Percentiles rank a stretch among this genome's conserved stretches.
These are phyloP conservation scores for Salmo trutta DNA, from an alignment of 2,797 vertebrate genomes.

Conservation along the genomic window DNA sequence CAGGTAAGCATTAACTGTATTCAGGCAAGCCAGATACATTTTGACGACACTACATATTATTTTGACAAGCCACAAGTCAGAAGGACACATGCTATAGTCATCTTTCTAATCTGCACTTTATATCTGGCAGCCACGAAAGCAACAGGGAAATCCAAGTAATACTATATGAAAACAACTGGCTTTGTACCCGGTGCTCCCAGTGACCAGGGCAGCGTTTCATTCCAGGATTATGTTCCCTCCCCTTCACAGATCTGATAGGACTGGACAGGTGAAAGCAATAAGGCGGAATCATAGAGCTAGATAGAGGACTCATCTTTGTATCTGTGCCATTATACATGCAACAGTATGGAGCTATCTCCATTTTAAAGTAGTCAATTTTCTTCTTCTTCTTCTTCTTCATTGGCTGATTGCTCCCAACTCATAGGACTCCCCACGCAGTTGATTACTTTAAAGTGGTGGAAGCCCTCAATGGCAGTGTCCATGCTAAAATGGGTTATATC, in stretches of 20 bases:
- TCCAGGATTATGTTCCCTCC: neutral
- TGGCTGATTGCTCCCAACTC: no score
- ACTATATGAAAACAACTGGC: constrained; percentile 67
- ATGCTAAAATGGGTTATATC: no score
- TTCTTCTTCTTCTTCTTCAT: no score
- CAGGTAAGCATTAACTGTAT: constrained; percentile 34
- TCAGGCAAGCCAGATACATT: constrained; percentile 43
- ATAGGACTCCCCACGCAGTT: no score
- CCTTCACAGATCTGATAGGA: neutral
- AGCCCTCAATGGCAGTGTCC: no score
- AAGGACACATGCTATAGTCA: constrained; percentile 80
- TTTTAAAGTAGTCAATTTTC: no score
- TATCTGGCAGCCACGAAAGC: constrained; percentile 69
- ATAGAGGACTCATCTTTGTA: no score
- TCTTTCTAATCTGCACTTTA: constrained; percentile 77
- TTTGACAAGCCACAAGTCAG: constrained; percentile 72
- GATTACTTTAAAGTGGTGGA: no score
- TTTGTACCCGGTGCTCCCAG: constrained; percentile 48
- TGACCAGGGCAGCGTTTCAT: constrained; percentile 15
- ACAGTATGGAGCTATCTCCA: no score
- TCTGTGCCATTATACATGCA: no score
- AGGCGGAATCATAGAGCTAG: neutral
- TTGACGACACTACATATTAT: constrained; percentile 74
- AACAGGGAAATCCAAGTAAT: constrained; percentile 60
- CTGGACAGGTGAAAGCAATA: neutral